Base-by-base conservation (phyloP, 2,888 invertebrate species). In the Gonocerus acuteangulatus region DNA sequence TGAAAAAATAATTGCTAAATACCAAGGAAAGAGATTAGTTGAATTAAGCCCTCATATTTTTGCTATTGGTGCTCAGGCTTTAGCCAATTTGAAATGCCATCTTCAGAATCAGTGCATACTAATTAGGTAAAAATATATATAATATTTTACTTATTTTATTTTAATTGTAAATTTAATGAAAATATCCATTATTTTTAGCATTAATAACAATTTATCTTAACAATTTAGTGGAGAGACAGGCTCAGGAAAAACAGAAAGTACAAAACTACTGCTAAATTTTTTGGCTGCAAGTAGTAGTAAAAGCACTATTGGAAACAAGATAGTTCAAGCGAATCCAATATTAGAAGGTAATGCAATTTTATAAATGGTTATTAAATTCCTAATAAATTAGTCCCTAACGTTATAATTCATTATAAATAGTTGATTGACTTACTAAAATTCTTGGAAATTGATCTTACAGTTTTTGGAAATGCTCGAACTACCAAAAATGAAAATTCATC, bases 171-270 rank as follows among this genome's bases (percentile, higher is more conserved):
- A 18, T 47, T 21, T 39, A 39, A 56, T 42, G 4, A 22, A 7
- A 56, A 56, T 56, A 39, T 27, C 9, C 21, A 58, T 18, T 16
- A 18, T 54, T 36, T 60, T 51, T 32, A 27, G 23, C 21, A 23
- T 11, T 44, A 52, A 36, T 52, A 49, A 60, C 32, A 48, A 16
- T 61, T 54, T 34, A 34, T 48, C 49, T 62, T 52, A 39, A 39
- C 42, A 27, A 21, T 54, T 18, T 34, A 65, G 65, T 57, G 67
- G 89, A 39, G 93, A 94, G 78, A 91, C 90, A 65, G 93, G 93
- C 58, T 87, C 92, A 1, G 93, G 93, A 6, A 94, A 94, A 74
- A 94, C 93, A 0, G 93, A 94, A 76, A 91, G 92, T 0, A 92
- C 92, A n/a, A 94, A 93, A 75, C 90, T 89, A 72, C 85, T 94